Base-by-base conservation (phyloP, 2,797 vertebrate species). In the Hylomyscus alleni region DNA sequence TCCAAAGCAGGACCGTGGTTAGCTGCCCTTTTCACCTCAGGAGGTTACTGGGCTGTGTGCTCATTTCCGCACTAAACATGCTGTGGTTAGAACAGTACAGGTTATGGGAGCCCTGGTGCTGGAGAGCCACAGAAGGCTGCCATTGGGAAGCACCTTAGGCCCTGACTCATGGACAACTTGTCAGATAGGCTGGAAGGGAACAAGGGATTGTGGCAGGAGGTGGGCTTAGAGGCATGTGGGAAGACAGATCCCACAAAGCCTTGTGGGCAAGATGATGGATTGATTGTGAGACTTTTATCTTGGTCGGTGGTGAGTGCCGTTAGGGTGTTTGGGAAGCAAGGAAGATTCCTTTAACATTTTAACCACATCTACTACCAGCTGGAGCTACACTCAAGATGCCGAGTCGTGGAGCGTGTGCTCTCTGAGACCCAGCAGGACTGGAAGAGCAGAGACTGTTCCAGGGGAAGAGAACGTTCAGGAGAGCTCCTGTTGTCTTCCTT, bases 1-100 rank as follows among this genome's bases (percentile, higher is more conserved):
- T 34, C 24, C 17, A 0, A 40, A 6, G 4, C 1, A 22, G 0
- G 1, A 31, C 10, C 15, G 62, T 6, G 6, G 65, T 40, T 80
- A 67, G 67, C 24, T 1, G 1, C 31, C 31, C 29, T 29, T 34
- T 40, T 56, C 17, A 3, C 12, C 17, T 52, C 54, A 3, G 44
- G 85, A 56, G 58, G 7, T 29, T 15, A 5, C 34, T 2, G n/a
- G 67, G 67, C 31, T 4, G 0, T 44, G 17, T 12, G 88, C 60
- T 0, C 4, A 50, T 80, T 31, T 82, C 75, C 13, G 7, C 26
- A 50, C 76, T 34, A 58, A 9, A 11, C 29, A 3, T 1, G 9
- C 56, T 40, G 80, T 31, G 56, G 50, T 86, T 52, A 58, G 76
- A 54, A 47, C 31, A 62, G 9, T 47, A 24, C 72, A 47, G 1